Conservation (phyloP, 1,140 invertebrate genomes). For the Zaprionus africanus region DNA sequence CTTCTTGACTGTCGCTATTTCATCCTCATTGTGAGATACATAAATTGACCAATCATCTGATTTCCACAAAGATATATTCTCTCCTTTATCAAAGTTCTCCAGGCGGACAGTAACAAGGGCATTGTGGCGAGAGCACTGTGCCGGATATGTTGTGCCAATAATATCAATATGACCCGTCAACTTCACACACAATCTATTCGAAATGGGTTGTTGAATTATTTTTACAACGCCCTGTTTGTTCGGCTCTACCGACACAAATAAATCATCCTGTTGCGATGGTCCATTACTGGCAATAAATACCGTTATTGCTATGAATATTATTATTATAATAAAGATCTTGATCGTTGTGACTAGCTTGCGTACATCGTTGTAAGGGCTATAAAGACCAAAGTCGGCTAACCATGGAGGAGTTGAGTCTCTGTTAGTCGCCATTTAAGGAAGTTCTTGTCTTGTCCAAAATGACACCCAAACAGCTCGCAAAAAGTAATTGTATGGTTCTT, state of each 20-base stretch:
- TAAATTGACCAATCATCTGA: background rate
- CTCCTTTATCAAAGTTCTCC: background rate
- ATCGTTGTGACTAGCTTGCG: background rate
- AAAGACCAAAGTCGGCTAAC: fast-evolving
- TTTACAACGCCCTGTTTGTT: background rate
- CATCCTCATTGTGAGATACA: background rate
- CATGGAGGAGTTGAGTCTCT: background rate
- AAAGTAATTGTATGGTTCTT: background rate
- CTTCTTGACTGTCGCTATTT: background rate
- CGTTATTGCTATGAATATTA: background rate
- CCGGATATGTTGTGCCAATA: background rate
- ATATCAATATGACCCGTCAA: background rate
- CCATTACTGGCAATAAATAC: background rate
- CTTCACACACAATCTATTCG: background rate
- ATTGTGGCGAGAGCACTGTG: background rate
- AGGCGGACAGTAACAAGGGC: background rate
- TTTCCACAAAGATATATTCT: background rate
- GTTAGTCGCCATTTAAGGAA: too few relatives aligned
- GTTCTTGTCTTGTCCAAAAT: too few relatives aligned
- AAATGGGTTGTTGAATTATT: background rate
- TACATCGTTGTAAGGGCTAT: background rate
- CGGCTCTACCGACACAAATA: background rate
- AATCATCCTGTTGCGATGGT: background rate
- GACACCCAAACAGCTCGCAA: background rate
- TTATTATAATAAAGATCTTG: background rate